A percentile compares a stretch with the other conserved stretches of the same genome.
These are phyloP conservation scores for Danaus melanippus DNA, from an alignment of 1,140 invertebrate species.

Conservation along the genomic window DNA sequence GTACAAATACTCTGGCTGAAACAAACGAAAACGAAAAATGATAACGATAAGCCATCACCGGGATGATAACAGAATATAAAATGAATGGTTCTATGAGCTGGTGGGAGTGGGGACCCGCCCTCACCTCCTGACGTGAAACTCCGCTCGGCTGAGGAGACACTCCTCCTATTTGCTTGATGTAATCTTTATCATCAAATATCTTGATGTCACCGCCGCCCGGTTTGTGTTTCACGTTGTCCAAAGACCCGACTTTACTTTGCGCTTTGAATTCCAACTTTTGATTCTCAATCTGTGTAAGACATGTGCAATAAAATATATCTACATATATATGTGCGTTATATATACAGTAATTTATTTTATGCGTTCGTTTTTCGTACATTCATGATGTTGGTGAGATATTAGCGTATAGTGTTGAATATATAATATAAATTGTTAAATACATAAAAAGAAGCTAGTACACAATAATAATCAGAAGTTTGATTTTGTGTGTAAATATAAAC, in stretches of 20 bases:
- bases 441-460: no score
- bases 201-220: slow-evolving; percentile 94
- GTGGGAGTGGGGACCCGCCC: slow-evolving; percentile 23
- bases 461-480: no score
- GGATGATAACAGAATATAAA: slow-evolving; percentile 16
- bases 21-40: slow-evolving; percentile 37
- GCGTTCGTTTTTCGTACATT: no score
- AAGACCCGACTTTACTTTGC: slow-evolving; percentile 89
- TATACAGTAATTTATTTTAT: neutral
- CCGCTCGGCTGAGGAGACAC: slow-evolving; percentile 75
- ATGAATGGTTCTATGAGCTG: neutral
- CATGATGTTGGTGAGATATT: no score
- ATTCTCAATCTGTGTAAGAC: slow-evolving; percentile 84
- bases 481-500: no score
- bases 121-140: slow-evolving; percentile 79
- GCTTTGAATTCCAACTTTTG: slow-evolving; percentile 90
- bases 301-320: slow-evolving; percentile 33
- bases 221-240: slow-evolving; percentile 95
- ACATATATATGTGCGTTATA: slow-evolving; percentile 3
- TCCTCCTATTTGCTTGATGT: slow-evolving; percentile 86
- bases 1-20: slow-evolving; percentile 73
- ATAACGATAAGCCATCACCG: slow-evolving; percentile 42
- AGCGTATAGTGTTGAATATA: no score
- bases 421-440: no score
- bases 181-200: slow-evolving; percentile 95